Conservation (phyloP, 2,113 vertebrate genomes). For the Xerus inauris region DNA sequence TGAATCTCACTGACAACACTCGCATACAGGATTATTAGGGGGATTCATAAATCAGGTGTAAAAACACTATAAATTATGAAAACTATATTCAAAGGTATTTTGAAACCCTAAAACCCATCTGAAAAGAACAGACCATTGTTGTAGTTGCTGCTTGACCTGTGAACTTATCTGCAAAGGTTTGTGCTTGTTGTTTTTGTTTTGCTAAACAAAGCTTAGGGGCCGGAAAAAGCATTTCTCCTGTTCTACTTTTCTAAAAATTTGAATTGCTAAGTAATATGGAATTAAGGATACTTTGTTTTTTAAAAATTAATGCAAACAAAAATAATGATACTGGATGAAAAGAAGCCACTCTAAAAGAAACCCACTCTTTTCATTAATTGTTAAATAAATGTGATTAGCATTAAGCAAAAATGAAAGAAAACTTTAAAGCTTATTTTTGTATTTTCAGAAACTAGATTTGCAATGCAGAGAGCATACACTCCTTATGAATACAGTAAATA, state of each 20-base stretch:
- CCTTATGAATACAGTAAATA: background rate
- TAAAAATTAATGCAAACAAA: background rate
- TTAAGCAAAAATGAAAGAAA: slow-evolving; percentile 1
- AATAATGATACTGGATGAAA: background rate
- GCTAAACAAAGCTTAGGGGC: background rate
- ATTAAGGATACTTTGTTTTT: background rate
- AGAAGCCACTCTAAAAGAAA: background rate
- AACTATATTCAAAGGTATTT: background rate
- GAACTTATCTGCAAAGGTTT: background rate
- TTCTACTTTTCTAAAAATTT: background rate
- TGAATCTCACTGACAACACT: background rate
- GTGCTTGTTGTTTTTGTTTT: background rate
- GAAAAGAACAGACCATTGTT: background rate
- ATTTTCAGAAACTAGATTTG: slow-evolving; percentile 22
- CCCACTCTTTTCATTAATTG: background rate
- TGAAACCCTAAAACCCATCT: background rate
- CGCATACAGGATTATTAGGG: background rate
- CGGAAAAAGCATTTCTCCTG: background rate
- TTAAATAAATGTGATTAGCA: background rate
- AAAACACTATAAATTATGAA: background rate
- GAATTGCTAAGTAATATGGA: background rate
- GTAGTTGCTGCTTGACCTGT: background rate
- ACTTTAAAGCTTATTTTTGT: background rate
- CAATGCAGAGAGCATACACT: background rate
- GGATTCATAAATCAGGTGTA: background rate